phyloP scores from a whole-genome alignment of 2,797 vertebrate species.

The Pseudomugil tenellus region DNA sequence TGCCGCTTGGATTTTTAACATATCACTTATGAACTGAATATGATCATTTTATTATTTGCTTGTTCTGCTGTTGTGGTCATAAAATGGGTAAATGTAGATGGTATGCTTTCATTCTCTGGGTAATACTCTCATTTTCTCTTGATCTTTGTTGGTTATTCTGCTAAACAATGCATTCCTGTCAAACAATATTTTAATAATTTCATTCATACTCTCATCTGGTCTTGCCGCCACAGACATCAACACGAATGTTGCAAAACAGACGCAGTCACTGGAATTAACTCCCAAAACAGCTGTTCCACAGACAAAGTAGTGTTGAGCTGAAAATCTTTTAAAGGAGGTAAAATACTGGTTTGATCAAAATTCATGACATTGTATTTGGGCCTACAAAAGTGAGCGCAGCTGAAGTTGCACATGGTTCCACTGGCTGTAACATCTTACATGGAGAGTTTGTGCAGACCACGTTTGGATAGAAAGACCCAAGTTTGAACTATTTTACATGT shows the following conservation, averaged over 20 bases:
- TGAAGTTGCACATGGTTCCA: not conserved
- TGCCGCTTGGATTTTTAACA: constrained; percentile 57
- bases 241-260: constrained; percentile 19
- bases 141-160: constrained; percentile 43
- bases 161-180: constrained; percentile 43
- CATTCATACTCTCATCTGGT: constrained; percentile 25
- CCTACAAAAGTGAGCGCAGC: not conserved
- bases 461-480: not conserved
- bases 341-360: not conserved
- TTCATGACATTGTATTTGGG: not conserved
- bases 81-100: constrained; percentile 59
- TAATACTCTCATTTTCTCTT: constrained; percentile 58
- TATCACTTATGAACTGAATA: constrained; percentile 61
- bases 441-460: not conserved
- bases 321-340: constrained; percentile 1
- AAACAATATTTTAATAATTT: constrained; percentile 47
- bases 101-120: constrained; percentile 49
- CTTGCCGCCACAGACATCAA: constrained; percentile 17
- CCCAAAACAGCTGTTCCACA: constrained; percentile 2
- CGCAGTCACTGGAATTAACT: constrained; percentile 25
- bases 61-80: constrained; percentile 66
- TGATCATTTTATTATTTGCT: constrained; percentile 61
- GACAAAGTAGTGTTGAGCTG: not conserved
- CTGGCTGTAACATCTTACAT: not conserved
- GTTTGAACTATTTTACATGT: not conserved